Conservation (phyloP, 2,888 invertebrate species). For the Theretra japonica region DNA sequence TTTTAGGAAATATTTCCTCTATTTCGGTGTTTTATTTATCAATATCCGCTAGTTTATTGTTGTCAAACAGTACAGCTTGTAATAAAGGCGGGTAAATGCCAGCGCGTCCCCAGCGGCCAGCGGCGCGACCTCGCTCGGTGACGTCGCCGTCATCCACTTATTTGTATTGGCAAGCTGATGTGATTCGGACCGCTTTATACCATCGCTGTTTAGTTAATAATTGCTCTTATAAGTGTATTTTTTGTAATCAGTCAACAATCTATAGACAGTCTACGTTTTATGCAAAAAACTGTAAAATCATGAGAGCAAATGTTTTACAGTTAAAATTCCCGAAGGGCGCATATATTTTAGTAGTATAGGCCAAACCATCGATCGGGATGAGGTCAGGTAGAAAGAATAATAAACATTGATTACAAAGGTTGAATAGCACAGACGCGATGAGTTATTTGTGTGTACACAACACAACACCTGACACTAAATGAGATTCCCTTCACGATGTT, state of each 20-base stretch:
- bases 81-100: slow-evolving; percentile 13
- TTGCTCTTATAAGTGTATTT: background rate
- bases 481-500: slow-evolving; percentile 11
- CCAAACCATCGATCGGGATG: no score
- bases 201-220: slow-evolving; percentile 32
- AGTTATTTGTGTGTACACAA: background rate
- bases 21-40: no score
- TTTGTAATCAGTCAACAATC: background rate
- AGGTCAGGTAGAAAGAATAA: no score
- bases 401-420: no score
- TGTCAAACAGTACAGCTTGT: background rate
- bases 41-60: background rate
- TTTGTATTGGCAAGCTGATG: slow-evolving; percentile 45
- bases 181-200: slow-evolving; percentile 42
- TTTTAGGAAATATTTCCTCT: background rate
- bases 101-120: slow-evolving; percentile 21
- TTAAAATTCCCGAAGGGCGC: no score
- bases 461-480: background rate
- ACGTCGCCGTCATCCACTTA: slow-evolving; percentile 41
- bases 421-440: background rate
- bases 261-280: no score
- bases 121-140: slow-evolving; percentile 41
- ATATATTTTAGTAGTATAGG: no score
- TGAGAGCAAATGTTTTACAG: no score
- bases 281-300: no score